Percentiles rank a stretch among this genome's conserved stretches.
phyloP scores from a whole-genome alignment of 2,888 invertebrate species.

The Autographa pulchrina region DNA sequence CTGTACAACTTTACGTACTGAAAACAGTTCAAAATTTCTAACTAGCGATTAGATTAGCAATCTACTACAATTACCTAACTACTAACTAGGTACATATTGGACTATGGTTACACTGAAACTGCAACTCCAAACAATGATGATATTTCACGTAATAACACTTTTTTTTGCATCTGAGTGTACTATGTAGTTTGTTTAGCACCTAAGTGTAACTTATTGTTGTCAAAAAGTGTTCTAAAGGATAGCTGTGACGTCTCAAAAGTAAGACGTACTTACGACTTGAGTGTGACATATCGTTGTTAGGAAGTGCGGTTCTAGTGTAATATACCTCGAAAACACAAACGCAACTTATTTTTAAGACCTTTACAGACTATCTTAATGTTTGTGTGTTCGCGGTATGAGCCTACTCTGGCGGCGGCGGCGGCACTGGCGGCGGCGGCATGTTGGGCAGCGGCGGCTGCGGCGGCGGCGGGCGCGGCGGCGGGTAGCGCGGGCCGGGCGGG shows the following conservation, averaged over 20 bases:
- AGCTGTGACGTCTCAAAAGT: too few relatives aligned
- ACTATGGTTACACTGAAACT: background rate
- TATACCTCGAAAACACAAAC: too few relatives aligned
- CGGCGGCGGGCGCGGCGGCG: slow-evolving; percentile 79
- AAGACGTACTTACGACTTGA: too few relatives aligned
- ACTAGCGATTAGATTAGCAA: slow-evolving; percentile 41
- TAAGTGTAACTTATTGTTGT: too few relatives aligned
- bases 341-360: too few relatives aligned
- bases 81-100: slow-evolving; percentile 10
- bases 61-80: slow-evolving; percentile 15
- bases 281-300: too few relatives aligned
- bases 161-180: background rate
- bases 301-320: too few relatives aligned
- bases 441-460: slow-evolving; percentile 86
- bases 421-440: slow-evolving; percentile 90
- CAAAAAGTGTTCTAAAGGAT: too few relatives aligned
- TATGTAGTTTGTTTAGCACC: too few relatives aligned
- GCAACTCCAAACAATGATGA: background rate
- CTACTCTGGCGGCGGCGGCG: slow-evolving; percentile 90
- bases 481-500: slow-evolving; percentile 73
- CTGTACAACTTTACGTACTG: slow-evolving; percentile 8
- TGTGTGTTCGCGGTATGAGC: too few relatives aligned
- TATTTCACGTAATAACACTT: background rate
- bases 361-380: too few relatives aligned
- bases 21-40: slow-evolving; percentile 31